A percentile compares a stretch with the other conserved stretches of the same genome.
Conservation (phyloP, 2,888 invertebrate genomes). For the Drosophila hamatofila region DNA sequence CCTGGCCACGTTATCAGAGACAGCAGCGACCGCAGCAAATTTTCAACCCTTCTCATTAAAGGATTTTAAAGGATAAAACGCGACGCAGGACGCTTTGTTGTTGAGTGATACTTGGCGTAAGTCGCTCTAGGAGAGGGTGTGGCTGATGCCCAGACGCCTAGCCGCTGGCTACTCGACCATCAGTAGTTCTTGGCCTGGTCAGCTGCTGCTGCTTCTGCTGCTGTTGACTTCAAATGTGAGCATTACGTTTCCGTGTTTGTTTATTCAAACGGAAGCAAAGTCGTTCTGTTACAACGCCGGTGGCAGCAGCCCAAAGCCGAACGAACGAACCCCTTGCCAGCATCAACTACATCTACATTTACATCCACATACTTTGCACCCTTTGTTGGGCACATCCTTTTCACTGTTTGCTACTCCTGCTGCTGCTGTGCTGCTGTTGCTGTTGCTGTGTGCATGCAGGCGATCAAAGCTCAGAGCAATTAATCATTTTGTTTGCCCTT, state of each 20-base stretch:
- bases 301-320: slow-evolving; percentile 37
- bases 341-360: slow-evolving; percentile 45
- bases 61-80: slow-evolving; percentile 82
- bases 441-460: slow-evolving; percentile 71
- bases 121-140: slow-evolving; percentile 9
- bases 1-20: slow-evolving; percentile 75
- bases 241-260: slow-evolving; percentile 82
- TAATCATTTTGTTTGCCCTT: slow-evolving; percentile 86
- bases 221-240: slow-evolving; percentile 56
- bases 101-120: slow-evolving; percentile 74
- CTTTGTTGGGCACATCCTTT: slow-evolving; percentile 72
- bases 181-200: slow-evolving; percentile 62
- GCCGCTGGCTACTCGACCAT: slow-evolving; percentile 67
- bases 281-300: slow-evolving; percentile 82
- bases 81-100: slow-evolving; percentile 72
- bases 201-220: slow-evolving; percentile 10
- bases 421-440: slow-evolving; percentile 35
- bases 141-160: slow-evolving; percentile 10
- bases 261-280: slow-evolving; percentile 81
- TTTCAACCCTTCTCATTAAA: slow-evolving; percentile 84
- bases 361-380: slow-evolving; percentile 74
- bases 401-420: slow-evolving; percentile 18
- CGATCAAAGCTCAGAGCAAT: slow-evolving; percentile 85
- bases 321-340: slow-evolving; percentile 13
- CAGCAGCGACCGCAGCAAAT: slow-evolving; percentile 74